A percentile compares a stretch with the other conserved stretches of the same genome.
Evolutionary conservation across 2,888 invertebrate genomes (phyloP).

Genomic region (Altica lythri): DNA sequence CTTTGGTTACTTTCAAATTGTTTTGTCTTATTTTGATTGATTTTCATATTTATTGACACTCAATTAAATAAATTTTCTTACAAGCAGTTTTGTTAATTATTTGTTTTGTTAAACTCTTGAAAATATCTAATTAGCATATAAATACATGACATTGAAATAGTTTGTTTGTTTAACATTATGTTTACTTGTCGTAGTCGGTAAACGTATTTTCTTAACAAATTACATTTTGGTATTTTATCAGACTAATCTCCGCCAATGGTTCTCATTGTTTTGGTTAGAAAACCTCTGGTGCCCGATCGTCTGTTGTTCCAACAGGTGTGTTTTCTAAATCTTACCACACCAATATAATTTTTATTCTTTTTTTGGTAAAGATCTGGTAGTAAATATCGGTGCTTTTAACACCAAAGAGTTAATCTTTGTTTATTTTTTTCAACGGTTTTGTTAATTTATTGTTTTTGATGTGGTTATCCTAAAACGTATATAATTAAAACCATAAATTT

Average conservation of each 20-base stretch:
- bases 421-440: constrained; percentile 36
- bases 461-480: constrained; percentile 28
- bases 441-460: constrained; percentile 37
- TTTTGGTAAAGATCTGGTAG: constrained; percentile 30
- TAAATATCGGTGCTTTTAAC: constrained; percentile 34
- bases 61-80: no score
- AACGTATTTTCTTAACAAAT: no score
- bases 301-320: constrained; percentile 42
- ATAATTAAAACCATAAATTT: constrained; percentile 43
- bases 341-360: constrained; percentile 25
- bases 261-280: constrained; percentile 26
- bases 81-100: no score
- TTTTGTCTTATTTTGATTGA: no score
- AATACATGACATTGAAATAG: no score
- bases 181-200: no score
- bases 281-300: constrained; percentile 40
- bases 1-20: no score
- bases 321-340: constrained; percentile 31
- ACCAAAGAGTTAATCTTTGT: constrained; percentile 40
- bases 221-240: no score
- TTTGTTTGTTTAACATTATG: constrained; percentile 1
- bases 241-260: constrained; percentile 1
- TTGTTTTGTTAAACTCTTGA: no score
- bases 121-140: no score
- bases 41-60: no score